phyloP scores from a whole-genome alignment of 2,113 vertebrate species.

The Sinocyclocheilus anophthalmus region DNA sequence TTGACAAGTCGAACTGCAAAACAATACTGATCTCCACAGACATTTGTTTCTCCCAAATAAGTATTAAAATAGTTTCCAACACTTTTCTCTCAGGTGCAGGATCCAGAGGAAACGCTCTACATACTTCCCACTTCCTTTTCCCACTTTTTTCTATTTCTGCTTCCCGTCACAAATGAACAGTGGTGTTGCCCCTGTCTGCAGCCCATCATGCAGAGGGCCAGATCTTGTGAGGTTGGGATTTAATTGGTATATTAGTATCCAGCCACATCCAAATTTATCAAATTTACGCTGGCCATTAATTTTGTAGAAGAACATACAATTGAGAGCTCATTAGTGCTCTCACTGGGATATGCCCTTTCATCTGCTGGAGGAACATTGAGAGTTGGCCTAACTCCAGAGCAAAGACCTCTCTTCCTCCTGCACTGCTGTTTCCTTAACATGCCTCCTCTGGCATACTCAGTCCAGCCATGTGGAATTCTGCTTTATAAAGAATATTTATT shows the following conservation, averaged over 20 bases:
- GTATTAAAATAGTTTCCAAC: background rate
- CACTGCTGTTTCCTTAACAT: slow-evolving; percentile 48
- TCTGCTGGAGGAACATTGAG: slow-evolving; percentile 79
- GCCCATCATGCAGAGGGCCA: slow-evolving; percentile 68
- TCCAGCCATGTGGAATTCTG: background rate
- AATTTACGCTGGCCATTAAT: slow-evolving; percentile 82
- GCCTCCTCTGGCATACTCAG: slow-evolving; percentile 21
- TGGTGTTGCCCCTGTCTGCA: slow-evolving; percentile 46
- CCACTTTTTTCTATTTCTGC: background rate
- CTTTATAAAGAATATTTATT: background rate
- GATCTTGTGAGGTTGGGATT: slow-evolving; percentile 61
- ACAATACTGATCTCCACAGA: background rate
- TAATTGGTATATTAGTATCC: slow-evolving; percentile 83
- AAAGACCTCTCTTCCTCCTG: slow-evolving; percentile 62
- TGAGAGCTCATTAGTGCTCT: slow-evolving; percentile 77
- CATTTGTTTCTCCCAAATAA: background rate
- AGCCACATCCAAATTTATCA: slow-evolving; percentile 79
- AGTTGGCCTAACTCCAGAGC: slow-evolving; percentile 74
- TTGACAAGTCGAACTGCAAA: background rate
- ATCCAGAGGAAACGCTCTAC: background rate
- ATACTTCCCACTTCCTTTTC: background rate
- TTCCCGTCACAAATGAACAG: background rate
- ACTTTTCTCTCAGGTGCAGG: background rate
- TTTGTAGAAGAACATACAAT: slow-evolving; percentile 84
- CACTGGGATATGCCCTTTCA: slow-evolving; percentile 79